Evolutionary conservation across 1,140 invertebrate species (phyloP), one percentile per base, ranked within the genome.

Genomic region (Caerostris darwini): DNA sequence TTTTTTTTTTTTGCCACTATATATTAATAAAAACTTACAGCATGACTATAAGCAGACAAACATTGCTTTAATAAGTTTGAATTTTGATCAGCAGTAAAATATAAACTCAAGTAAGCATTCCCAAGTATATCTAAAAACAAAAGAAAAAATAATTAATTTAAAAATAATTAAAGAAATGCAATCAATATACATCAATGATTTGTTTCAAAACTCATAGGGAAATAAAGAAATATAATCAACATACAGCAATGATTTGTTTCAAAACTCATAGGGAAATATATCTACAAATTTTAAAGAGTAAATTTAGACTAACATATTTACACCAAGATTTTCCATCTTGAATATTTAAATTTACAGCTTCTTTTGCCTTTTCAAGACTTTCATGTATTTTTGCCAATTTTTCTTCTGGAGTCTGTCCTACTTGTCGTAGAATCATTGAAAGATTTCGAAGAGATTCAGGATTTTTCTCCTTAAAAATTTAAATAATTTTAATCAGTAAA

Each of bases 311-410:
- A 57, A 93, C 90, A 93, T 93, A 77, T 61, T 92, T 92, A 94
- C 94, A 96, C 98, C 98, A 99, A 1, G 98, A 99, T 17, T 97
- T 96, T 17, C 98, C 98, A 97, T 99, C 98, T 87, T 97, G 97
- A 19, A 97, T 97, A 95, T 99, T 98, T 17, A 98, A 95, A 93
- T 97, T 96, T 3, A 99, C 97, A 17, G 98, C 98, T 95, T 98
- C 98, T 96, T 98, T 98, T 0, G 98, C 98, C 95, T 97, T 97
- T 85, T 97, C 97, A 3, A 99, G 97, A 95, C 98, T 97, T 95
- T 97, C 97, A 93, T 97, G 96, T 58, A 98, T 97, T 95, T 97
- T 97, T 93, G 97, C 96, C 56, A 96, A 96, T 93, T 96, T 96
- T 95, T 98, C 97, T 89, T 97, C 96, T 34, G 95, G 95, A 50